Percentiles rank a stretch among this genome's conserved stretches.
Evolutionary conservation across 1,140 invertebrate species (phyloP).

Genomic region (Dufourea novaeangliae): DNA sequence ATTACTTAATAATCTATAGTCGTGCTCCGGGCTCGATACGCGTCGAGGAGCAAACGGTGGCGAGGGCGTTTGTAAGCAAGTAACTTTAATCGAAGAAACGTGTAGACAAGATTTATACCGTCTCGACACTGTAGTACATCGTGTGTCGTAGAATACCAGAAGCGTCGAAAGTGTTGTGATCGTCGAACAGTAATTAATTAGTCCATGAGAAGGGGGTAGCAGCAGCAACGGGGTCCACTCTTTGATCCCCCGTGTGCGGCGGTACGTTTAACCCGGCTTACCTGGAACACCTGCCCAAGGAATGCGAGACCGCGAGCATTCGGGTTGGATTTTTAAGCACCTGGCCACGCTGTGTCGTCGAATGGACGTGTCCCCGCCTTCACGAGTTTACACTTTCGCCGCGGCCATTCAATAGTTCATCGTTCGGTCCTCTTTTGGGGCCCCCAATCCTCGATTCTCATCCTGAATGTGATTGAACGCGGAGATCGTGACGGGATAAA

Average conservation of each 20-base stretch:
- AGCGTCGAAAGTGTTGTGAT: slow-evolving; percentile 46
- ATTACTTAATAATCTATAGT: background rate
- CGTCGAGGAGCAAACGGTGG: background rate
- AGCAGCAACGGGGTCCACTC: slow-evolving; percentile 14
- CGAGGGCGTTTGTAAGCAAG: background rate
- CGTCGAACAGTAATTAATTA: slow-evolving; percentile 60
- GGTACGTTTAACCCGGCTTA: slow-evolving; percentile 39
- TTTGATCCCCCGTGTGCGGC: background rate
- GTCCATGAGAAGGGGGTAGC: slow-evolving; percentile 3
- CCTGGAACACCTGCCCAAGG: slow-evolving; percentile 46
- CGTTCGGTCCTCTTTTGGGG: slow-evolving; percentile 6
- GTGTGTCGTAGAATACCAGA: slow-evolving; percentile 41
- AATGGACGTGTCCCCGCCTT: background rate
- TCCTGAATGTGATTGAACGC: background rate
- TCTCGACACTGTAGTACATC: background rate
- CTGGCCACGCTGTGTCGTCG: slow-evolving; percentile 42
- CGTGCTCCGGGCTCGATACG: background rate
- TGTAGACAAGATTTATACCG: slow-evolving; percentile 7
- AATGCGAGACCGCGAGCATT: slow-evolving; percentile 20
- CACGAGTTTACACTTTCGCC: slow-evolving; percentile 47
- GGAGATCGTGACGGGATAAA: slow-evolving; percentile 26
- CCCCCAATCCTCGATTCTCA: background rate
- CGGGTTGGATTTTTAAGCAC: slow-evolving; percentile 42
- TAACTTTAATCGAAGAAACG: slow-evolving; percentile 19
- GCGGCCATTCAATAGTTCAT: slow-evolving; percentile 44